Conservation (phyloP, 1,140 invertebrate species). For the Drosophila pallidifrons region DNA sequence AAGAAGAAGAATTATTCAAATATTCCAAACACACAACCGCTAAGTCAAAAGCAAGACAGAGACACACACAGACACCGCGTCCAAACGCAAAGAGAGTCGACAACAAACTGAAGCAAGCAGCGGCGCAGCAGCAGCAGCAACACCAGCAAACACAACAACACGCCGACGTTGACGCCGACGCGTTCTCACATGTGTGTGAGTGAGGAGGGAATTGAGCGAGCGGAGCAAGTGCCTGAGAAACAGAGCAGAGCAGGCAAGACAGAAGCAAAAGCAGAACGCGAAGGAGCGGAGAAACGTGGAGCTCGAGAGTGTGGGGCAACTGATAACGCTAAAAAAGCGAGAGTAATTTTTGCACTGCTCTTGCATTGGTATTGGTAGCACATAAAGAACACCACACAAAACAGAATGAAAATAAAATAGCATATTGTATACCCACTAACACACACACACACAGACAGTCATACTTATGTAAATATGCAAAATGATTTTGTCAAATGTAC, state of each 20-base stretch:
- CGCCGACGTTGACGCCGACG: constrained; percentile 52
- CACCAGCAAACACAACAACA: constrained; percentile 35
- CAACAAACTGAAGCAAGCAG: constrained; percentile 56
- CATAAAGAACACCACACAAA: constrained; percentile 28
- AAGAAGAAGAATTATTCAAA: constrained; percentile 49
- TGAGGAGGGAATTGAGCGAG: constrained; percentile 50
- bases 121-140: constrained; percentile 52
- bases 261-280: constrained; percentile 31
- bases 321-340: constrained; percentile 76
- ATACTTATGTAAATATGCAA: constrained; percentile 28
- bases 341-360: constrained; percentile 53
- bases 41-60: constrained; percentile 38
- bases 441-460: neutral
- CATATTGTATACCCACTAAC: constrained; percentile 3
- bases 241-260: constrained; percentile 21
- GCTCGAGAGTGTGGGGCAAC: constrained; percentile 39
- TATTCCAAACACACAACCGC: constrained; percentile 55
- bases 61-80: constrained; percentile 48
- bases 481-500: constrained; percentile 42
- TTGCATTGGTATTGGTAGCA: constrained; percentile 15
- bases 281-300: constrained; percentile 32
- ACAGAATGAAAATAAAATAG: constrained; percentile 22
- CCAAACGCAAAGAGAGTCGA: constrained; percentile 71
- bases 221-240: constrained; percentile 50
- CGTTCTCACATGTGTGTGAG: constrained; percentile 11